Base-by-base conservation (phyloP, 1,140 invertebrate species). In the Diachasmimorpha longicaudata region DNA sequence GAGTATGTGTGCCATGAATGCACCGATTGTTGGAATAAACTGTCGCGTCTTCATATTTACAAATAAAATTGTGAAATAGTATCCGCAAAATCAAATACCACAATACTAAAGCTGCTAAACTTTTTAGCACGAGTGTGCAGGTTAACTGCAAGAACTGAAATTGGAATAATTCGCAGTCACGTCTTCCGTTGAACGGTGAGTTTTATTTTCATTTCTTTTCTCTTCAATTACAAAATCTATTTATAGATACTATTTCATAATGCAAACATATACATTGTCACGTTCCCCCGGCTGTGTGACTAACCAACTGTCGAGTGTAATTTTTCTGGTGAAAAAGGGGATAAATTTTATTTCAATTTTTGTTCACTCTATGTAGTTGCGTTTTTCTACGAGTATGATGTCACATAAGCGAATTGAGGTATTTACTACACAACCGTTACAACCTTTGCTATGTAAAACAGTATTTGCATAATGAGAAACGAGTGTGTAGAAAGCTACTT, bases 391-490 rank as follows among this genome's bases (percentile, higher is more conserved):
- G 6, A 14, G 19, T 3, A 25, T 63, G 58, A 63, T 63, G 58
- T 63, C 58, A 63, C 23, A 63, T 63, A 23, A 63, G 8, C 13
- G 58, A 63, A 63, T 63, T 25, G 58, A 23, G 2, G 58, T 63
- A 11, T 63, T 63, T 63, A 63, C 58, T 11, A 63, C 48, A 23
- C 16, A 63, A 19, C 58, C 58, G 23, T 63, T 63, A 63, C 23
- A 63, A 25, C 23, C 23, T 10, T 63, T 0, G 58, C 21, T 31
- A 55, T 55, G 48, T 55, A 63, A 63, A 63, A 63, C 21, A 25
- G 58, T 63, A 63, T 63, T 63, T 63, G 58, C 58, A 63, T 63
- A 63, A 63, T 63, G 19, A 21, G 58, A 25, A 63, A 63, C 5
- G 25, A 0, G 14, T 13, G 14, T 10, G 23, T 23, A 1, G 58